phyloP scores from a whole-genome alignment of 2,888 invertebrate genomes.

The Orthonevra nobilis region DNA sequence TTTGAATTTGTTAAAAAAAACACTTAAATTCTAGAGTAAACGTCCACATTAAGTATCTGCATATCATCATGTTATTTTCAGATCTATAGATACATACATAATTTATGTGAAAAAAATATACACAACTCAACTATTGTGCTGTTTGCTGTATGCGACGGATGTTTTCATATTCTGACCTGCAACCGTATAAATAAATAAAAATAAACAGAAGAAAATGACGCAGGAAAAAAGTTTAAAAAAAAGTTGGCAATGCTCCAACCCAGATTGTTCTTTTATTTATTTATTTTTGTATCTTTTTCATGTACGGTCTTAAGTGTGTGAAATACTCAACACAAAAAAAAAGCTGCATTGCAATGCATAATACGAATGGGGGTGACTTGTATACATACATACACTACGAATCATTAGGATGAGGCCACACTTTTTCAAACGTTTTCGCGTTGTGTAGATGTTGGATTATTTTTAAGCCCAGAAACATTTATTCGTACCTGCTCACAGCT shows the following conservation, averaged over 20 bases:
- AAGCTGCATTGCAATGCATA: constrained; percentile 18
- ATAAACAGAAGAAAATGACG: constrained; percentile 22
- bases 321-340: background rate
- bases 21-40: constrained; percentile 42
- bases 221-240: constrained; percentile 28
- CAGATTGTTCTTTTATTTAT: constrained; percentile 43
- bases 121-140: background rate
- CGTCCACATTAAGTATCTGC: constrained; percentile 45
- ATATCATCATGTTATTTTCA: constrained; percentile 22
- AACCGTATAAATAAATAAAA: constrained; percentile 46
- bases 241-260: constrained; percentile 47
- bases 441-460: too few species aligned
- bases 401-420: too few species aligned
- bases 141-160: constrained; percentile 19
- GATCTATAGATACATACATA: constrained; percentile 6
- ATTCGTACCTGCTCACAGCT: too few species aligned
- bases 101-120: constrained; percentile 1
- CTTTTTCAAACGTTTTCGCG: too few species aligned
- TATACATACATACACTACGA: too few species aligned
- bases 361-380: background rate
- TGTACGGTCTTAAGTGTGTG: background rate
- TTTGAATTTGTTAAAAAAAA: too few species aligned
- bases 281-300: constrained; percentile 1
- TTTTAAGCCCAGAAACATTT: too few species aligned
- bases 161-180: constrained; percentile 55